Base-by-base conservation (phyloP, 37 sponge, comb jelly and placozoan species). In the Mnemiopsis leidyi region DNA sequence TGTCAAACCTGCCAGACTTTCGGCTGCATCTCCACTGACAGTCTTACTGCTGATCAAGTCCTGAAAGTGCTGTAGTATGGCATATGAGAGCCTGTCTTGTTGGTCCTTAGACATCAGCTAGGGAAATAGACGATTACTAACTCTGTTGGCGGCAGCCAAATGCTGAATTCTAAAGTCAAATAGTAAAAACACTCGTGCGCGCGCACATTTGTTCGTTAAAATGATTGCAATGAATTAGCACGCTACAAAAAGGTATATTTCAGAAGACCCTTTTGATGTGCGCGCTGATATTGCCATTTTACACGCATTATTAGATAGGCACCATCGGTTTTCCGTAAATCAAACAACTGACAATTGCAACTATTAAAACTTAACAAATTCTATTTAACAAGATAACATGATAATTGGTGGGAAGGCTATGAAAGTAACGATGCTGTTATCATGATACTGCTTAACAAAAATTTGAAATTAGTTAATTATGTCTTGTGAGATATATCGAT, bases 1-100 rank as follows among this genome's bases (percentile, higher is more conserved):
- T 77, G 9, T 77, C 90, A 40, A 85, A 85, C 90, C 90, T 85
- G 90, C 40, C 40, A 85, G 9, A 85, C 90, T 85, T 40, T 85
- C 90, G 90, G 90, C 90, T n/a, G 90, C 40, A 39, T 85, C 90
- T 3, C 90, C 90, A 2, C 16, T 39, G 36, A 85, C 61, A 0
- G 35, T 61, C n/a, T 40, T 40, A 28, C 35, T 85, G 38, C 36
- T 37, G n/a, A 40, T 85, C 2, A 85, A 61, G 61, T 85, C 61
- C 18, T 85, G 24, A 2, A 85, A 37, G 30, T 85, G 90, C 61
- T 39, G 90, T 3, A 85, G 25, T 13, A 85, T 33, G 32, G 90
- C 90, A 26, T 26, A 85, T 0, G 61, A 40, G 61, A 85, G 90
- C 90, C 90, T 13, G 28, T 85, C 90, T 37, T 85, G 90, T 85